Evolutionary conservation across 2,113 vertebrate species (phyloP), one percentile per base, ranked within the genome.

Genomic region (Lepus timidus): DNA sequence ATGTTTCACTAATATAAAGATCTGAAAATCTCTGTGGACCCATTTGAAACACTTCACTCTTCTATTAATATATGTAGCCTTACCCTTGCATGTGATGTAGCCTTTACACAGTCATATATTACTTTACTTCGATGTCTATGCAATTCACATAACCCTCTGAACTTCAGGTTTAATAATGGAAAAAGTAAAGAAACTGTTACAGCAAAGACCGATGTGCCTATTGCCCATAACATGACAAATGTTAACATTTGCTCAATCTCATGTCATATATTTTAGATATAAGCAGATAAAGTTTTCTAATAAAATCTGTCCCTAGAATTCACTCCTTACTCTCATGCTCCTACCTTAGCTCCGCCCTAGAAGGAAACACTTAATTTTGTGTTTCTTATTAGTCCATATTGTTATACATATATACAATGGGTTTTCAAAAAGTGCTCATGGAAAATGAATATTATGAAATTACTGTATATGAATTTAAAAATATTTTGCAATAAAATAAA

Each of bases 11-110:
- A 65, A 87, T 52, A 80, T n/a, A 90, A 96, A 61, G 2, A 17
- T 23, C 61, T 90, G 16, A 85, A 91, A 95, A 95, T 80, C 49
- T 83, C 70, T 70, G 68, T 52, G 71, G 20, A 61, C 11, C n/a
- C n/a, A 68, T 80, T 90, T 74, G 75, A 74, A 93, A 84, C 62
- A 80, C 10, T 67, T 74, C 12, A 67, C 64, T 94, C 68, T 75
- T 75, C 31, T 62, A 49, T 76, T 86, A 95, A 33, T 70, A 17
- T 39, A 88, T 74, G 85, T 64, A 88, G 25, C n/a, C 39, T 80
- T 88, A 33, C 71, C 65, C 31, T 6, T 58, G 29, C 51, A 76
- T 58, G 33, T 91, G 80, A 91, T 55, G 75, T 70, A 39, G 67
- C 19, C 4, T 70, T 76, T 64, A 75, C 27, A 84, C 27, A 67